Base-by-base conservation (phyloP, 2,113 vertebrate species). In the Struthio camelus region DNA sequence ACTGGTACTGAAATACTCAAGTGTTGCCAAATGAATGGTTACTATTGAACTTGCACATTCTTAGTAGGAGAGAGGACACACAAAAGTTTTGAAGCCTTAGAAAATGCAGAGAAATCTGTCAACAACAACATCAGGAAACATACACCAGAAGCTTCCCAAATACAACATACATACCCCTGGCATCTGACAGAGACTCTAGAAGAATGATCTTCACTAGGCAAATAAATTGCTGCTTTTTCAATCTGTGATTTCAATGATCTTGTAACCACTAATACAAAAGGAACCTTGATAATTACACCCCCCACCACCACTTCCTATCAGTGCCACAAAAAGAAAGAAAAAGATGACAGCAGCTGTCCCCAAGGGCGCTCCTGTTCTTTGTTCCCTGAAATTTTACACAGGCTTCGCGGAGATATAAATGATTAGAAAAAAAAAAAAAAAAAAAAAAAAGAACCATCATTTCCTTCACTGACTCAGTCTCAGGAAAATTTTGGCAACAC, bases 381-480 rank as follows among this genome's bases (percentile, higher is more conserved):
- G 46, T 75, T 61, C 56, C 44, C 44, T 46, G 9, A 92, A 93
- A 75, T 50, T 32, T 56, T 36, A 9, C 16, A 11, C 20, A 80
- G 58, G 67, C 87, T 90, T 90, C 65, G 58, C 19, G 64, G 51
- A 83, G 66, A 48, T 48, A 81, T 16, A 93, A 82, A 67, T 32
- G 48, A 25, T 10, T 64, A 30, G 48, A 16, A 53, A 42, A 56
- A 56, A 75, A 19, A 14, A 20, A 50, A 34, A 72, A 67, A 77
- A 46, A 32, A 20, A 38, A 24, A 11, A 19, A 32, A 46, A 50
- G 13, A 50, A 42, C 10, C 1, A 3, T 66, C 11, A 85, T 54
- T 88, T 85, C 80, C 93, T 82, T 64, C 92, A 85, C 18, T 80
- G 44, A 82, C 72, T 89, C 87, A 83, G 71, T 28, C 58, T 87